These are phyloP conservation scores for Vespertilio murinus DNA, from an alignment of 2,797 vertebrate genomes.

Conservation along the genomic window DNA sequence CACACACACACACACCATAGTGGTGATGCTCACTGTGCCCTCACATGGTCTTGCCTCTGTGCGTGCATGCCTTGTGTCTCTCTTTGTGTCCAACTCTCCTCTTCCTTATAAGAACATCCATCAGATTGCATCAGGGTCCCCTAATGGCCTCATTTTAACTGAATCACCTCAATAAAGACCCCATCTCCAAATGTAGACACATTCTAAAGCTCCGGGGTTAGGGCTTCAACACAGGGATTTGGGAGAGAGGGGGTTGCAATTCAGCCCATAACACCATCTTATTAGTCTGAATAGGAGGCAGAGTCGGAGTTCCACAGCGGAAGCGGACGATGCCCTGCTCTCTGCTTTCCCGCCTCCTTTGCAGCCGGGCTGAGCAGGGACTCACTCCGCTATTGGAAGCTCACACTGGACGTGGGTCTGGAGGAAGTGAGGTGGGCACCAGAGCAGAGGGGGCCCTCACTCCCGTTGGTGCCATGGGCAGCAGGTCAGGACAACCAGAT, in stretches of 20 bases:
- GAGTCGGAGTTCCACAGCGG: neutral
- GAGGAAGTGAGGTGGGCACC: neutral
- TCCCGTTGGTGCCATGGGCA: neutral
- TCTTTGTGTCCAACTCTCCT: no score
- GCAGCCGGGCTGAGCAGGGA: accelerated
- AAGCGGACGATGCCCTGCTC: neutral
- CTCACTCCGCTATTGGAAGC: neutral
- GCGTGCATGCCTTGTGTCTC: neutral
- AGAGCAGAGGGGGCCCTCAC: no score
- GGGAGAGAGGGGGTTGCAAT: neutral
- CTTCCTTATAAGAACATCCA: neutral
- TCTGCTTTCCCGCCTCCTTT: neutral
- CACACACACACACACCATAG: neutral
- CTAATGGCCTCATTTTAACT: neutral
- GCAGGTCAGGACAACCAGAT: neutral
- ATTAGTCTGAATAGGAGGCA: neutral
- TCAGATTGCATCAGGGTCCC: neutral
- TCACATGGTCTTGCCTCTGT: no score
- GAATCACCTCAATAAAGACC: neutral
- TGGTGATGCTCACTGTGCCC: neutral
- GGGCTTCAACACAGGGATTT: neutral
- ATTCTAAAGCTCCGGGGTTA: neutral
- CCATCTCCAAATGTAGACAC: neutral
- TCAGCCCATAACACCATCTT: neutral
- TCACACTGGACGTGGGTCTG: accelerated